Conservation (phyloP, 2,797 vertebrate genomes). For the Huso huso region DNA sequence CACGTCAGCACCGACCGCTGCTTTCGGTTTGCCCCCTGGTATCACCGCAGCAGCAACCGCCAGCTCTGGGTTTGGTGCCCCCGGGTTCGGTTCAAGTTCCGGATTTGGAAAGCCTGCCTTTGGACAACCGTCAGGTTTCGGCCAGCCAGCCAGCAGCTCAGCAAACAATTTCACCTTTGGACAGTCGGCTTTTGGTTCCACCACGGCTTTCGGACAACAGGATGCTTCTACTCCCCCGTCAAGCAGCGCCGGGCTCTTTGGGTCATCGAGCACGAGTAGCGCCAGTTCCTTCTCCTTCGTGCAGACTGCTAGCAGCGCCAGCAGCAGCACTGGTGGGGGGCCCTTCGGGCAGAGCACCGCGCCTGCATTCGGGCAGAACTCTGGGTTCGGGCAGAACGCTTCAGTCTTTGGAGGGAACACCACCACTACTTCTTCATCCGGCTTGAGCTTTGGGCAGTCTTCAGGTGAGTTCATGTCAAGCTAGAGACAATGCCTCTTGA, state of each 20-base stretch:
- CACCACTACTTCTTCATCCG: constrained; percentile 69
- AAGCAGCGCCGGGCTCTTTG: constrained; percentile 59
- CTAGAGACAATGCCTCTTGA: background rate
- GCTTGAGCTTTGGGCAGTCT: constrained; percentile 82
- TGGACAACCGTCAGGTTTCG: constrained; percentile 59
- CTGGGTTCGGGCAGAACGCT: constrained; percentile 69
- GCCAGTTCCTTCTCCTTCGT: constrained; percentile 40
- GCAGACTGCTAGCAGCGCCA: constrained; percentile 38
- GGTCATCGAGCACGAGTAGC: constrained; percentile 47
- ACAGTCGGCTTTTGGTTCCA: constrained; percentile 51
- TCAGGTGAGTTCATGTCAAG: constrained; percentile 59
- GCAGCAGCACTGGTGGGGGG: constrained; percentile 32
- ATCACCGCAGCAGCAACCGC: constrained; percentile 18
- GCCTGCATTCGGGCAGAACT: constrained; percentile 71
- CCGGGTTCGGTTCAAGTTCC: constrained; percentile 46
- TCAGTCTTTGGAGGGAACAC: constrained; percentile 72
- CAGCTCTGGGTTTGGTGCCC: constrained; percentile 41
- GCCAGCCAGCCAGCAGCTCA: constrained; percentile 46
- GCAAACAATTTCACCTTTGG: constrained; percentile 52
- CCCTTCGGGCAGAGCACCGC: constrained; percentile 71
- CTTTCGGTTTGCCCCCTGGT: constrained; percentile 34
- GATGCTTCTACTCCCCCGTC: constrained; percentile 49
- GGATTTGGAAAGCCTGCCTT: constrained; percentile 77
- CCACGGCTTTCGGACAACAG: constrained; percentile 63
- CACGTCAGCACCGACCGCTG: constrained; percentile 24